Evolutionary conservation across 2,888 invertebrate species (phyloP).

Genomic region (Amblyjoppa fuscipennis): DNA sequence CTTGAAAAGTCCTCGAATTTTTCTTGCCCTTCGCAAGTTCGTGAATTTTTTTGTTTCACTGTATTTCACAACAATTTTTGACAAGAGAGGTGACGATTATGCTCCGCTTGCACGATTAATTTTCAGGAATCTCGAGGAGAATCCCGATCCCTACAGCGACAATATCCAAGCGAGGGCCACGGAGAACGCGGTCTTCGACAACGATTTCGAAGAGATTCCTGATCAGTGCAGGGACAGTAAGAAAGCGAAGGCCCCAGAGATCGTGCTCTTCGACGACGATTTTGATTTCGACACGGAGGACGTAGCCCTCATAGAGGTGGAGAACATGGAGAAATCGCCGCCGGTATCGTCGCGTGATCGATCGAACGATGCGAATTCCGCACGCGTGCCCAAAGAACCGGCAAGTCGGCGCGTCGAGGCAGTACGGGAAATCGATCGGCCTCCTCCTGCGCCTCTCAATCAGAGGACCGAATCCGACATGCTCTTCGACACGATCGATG

Average conservation of each 20-base stretch:
- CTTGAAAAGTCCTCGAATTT: background rate
- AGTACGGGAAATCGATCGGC: conserved; percentile 9
- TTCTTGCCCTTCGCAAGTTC: no score
- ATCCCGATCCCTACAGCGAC: conserved; percentile 84
- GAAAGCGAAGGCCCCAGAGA: conserved; percentile 72
- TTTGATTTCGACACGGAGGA: conserved; percentile 77
- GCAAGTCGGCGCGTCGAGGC: background rate
- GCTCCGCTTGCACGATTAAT: conserved; percentile 18
- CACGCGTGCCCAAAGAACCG: background rate
- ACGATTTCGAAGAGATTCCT: conserved; percentile 82
- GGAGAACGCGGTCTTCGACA: conserved; percentile 71
- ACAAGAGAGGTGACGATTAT: no score
- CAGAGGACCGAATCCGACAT: conserved; percentile 57
- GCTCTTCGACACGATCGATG: conserved; percentile 62
- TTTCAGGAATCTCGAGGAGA: conserved; percentile 85
- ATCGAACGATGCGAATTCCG: conserved; percentile 5
- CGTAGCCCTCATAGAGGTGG: conserved; percentile 70
- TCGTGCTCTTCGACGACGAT: conserved; percentile 75
- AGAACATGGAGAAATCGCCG: conserved; percentile 47
- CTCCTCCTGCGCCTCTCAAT: background rate
- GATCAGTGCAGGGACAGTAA: conserved; percentile 82
- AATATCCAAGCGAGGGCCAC: conserved; percentile 73
- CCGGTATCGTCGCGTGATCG: background rate
- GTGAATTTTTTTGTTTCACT: background rate
- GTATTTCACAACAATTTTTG: background rate